Conservation (phyloP, 2,797 vertebrate species). For the Phoxinus dragarum region DNA sequence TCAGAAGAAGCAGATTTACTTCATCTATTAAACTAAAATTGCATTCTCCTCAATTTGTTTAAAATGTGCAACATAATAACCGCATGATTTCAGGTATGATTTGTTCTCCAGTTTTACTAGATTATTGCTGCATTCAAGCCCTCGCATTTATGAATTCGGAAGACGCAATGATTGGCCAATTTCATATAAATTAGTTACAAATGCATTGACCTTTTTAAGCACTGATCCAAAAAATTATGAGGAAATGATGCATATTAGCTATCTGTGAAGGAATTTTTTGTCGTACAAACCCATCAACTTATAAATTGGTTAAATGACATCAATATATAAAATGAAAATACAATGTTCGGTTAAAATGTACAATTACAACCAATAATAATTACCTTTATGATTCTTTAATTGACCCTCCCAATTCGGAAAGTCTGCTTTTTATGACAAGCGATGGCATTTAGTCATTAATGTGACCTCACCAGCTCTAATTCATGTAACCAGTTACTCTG, state of each 20-base stretch:
- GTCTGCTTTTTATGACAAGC: neutral
- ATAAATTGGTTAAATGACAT: neutral
- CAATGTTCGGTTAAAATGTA: neutral
- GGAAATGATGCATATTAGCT: neutral
- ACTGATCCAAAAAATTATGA: neutral
- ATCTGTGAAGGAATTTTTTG: neutral
- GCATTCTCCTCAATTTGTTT: neutral
- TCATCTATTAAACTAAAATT: neutral
- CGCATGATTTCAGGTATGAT: neutral
- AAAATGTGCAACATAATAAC: constrained; percentile 9
- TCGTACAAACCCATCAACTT: neutral
- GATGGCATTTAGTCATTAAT: neutral
- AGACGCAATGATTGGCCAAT: neutral
- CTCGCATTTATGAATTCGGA: neutral
- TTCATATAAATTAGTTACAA: neutral
- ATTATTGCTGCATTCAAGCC: neutral
- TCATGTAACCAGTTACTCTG: constrained; percentile 22
- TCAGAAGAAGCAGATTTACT: neutral
- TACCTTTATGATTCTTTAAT: neutral
- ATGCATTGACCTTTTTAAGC: neutral
- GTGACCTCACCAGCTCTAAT: neutral
- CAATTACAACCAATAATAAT: neutral
- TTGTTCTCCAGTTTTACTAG: neutral
- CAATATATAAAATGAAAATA: neutral
- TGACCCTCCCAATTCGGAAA: neutral